Evolutionary conservation across 2,888 invertebrate species (phyloP).

Genomic region (Pristionchus entomophagus): DNA sequence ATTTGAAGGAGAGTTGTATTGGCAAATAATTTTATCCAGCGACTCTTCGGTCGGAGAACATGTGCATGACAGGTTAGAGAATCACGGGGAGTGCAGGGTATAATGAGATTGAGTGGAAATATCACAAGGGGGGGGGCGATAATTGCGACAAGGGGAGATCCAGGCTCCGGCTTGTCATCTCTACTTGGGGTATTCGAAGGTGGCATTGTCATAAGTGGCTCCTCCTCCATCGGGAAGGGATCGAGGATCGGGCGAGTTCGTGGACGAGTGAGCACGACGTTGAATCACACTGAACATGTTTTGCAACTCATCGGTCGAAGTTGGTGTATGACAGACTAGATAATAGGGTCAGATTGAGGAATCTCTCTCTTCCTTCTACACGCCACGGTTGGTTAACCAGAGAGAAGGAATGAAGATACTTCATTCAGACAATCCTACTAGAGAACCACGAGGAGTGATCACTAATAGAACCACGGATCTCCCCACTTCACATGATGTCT

Average conservation of each 20-base stretch:
- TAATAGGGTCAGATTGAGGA: too few relatives aligned
- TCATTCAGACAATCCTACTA: too few relatives aligned
- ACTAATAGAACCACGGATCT: too few relatives aligned
- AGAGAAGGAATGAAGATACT: too few relatives aligned
- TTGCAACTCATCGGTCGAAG: too few relatives aligned
- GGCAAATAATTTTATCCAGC: neutral
- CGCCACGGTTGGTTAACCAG: too few relatives aligned
- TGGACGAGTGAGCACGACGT: neutral
- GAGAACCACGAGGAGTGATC: too few relatives aligned
- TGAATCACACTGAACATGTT: slow-evolving; percentile 42
- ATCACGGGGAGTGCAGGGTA: neutral
- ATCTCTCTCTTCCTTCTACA: too few relatives aligned
- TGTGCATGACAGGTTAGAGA: neutral
- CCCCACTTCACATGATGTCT: too few relatives aligned
- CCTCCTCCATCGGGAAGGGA: neutral
- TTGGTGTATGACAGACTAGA: too few relatives aligned
- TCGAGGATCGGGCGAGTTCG: neutral
- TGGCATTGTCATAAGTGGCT: slow-evolving; percentile 58
- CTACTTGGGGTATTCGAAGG: slow-evolving; percentile 55
- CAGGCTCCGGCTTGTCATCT: too few relatives aligned
- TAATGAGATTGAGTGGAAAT: neutral
- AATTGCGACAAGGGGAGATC: neutral
- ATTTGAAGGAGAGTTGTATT: too few relatives aligned
- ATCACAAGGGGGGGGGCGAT: neutral
- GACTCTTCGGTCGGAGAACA: neutral